Percentiles rank a stretch among this genome's conserved stretches.
phyloP scores from a whole-genome alignment of 2,113 vertebrate genomes.

The Odontophorus gujanensis region DNA sequence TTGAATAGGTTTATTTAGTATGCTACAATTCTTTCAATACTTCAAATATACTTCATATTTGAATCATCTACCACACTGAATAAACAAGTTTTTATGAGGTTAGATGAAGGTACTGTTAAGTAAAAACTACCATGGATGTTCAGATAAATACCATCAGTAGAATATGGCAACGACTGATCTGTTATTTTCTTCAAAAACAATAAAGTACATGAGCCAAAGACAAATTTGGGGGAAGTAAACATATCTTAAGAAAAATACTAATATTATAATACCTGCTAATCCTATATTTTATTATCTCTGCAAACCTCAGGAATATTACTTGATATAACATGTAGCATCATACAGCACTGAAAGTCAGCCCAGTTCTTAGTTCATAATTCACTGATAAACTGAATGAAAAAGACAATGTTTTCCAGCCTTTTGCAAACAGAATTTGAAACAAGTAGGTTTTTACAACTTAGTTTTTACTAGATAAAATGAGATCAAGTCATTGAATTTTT shows the following conservation, averaged over 20 bases:
- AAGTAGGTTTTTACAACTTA: not conserved
- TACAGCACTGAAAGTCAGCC: not conserved
- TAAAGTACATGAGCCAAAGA: not conserved
- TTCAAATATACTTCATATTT: not conserved
- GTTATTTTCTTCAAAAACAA: slow-evolving; percentile 3
- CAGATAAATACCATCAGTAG: not conserved
- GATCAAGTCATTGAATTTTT: not conserved
- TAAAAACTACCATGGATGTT: not conserved
- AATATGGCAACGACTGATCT: not conserved
- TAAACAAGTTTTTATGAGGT: not conserved
- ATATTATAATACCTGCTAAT: not conserved
- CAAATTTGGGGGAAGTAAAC: not conserved
- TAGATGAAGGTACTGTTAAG: slow-evolving; percentile 4
- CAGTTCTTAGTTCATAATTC: not conserved
- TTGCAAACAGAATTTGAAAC: not conserved
- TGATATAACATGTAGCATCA: not conserved
- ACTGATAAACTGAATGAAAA: too few relatives aligned
- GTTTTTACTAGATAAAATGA: not conserved
- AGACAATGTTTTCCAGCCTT: not conserved
- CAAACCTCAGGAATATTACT: slow-evolving; percentile 28
- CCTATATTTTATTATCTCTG: not conserved
- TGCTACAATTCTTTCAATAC: not conserved
- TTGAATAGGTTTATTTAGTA: not conserved
- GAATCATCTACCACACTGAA: not conserved
- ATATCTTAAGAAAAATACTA: not conserved